Evolutionary conservation across 92 coral and sea anemone species (phyloP), one percentile per base, ranked within the genome.

Genomic region (Desmophyllum pertusum): DNA sequence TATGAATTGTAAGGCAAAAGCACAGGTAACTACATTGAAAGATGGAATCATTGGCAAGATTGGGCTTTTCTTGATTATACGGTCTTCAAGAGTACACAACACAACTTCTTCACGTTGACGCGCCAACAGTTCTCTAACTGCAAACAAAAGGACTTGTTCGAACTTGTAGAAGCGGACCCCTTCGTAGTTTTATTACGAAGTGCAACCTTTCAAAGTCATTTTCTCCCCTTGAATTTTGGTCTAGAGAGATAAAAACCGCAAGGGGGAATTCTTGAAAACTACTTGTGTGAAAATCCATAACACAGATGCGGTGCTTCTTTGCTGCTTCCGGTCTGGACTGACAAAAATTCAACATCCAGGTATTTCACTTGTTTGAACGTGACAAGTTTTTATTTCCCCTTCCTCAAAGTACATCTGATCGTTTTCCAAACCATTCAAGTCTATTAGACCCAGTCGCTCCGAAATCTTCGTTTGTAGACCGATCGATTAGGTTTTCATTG

Each of bases 391-490:
- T 19, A 73, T 9, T 78, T 61, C 68, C 7, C 39, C 11, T 0
- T 59, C 70, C 19, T 59, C 72, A 59, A 55, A 19, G 55, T 41
- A 41, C 35, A 55, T 59, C 36, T 78, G 25, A 40, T 57, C 70
- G 36, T 37, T n/a, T 10, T 36, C 5, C 51, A 78, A 27, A 13
- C 39, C 40, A 4, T 81, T 48, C 45, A 59, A 43, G 15, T 76
- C 69, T 5, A 73, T 33, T 5, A 48, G n/a, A 8, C 90, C 86
- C 53, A 87, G 33, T 0, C 29, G 48, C 63, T 57, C 50, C 73
- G n/a, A 87, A 50, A 21, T 74, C 90, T 45, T 48, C 53, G n/a
- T 62, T 81, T 87, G 82, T 37, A 78, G 30, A 59, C 70, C 5
- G n/a, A n/a, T 35, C 43, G 6, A 11, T 19, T 2, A 64, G 82